These are phyloP conservation scores for Micrasema longulum DNA, from an alignment of 1,140 invertebrate species.

Conservation along the genomic window DNA sequence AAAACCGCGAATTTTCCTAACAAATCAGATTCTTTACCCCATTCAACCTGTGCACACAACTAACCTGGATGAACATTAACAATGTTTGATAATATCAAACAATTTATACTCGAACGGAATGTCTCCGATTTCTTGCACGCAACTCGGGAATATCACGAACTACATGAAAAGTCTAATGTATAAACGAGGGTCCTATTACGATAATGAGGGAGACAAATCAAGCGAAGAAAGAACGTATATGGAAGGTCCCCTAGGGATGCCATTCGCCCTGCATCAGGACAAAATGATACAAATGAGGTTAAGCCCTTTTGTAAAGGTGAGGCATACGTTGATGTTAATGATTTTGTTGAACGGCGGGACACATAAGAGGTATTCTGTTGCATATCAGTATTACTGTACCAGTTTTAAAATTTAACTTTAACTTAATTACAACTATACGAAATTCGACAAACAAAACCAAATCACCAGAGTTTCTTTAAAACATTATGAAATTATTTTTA, in stretches of 20 bases:
- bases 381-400: too few relatives aligned
- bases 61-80: conserved; percentile 32
- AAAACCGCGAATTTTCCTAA: conserved; percentile 18
- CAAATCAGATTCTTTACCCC: conserved; percentile 26
- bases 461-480: too few relatives aligned
- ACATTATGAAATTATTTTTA: too few relatives aligned
- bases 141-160: conserved; percentile 28
- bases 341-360: too few relatives aligned
- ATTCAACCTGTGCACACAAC: conserved; percentile 25
- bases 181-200: conserved; percentile 37
- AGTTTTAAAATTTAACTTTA: too few relatives aligned
- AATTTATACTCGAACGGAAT: conserved; percentile 34
- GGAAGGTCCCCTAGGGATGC: background rate
- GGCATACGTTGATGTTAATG: background rate
- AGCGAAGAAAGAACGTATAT: conserved; percentile 19
- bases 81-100: conserved; percentile 37
- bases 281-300: conserved; percentile 23
- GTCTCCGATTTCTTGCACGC: conserved; percentile 37
- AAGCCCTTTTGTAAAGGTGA: conserved; percentile 13
- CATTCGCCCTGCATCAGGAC: conserved; percentile 24
- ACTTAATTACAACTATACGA: too few relatives aligned
- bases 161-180: conserved; percentile 20
- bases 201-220: conserved; percentile 44
- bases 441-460: too few relatives aligned
- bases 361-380: too few relatives aligned